Percentiles rank a stretch among this genome's conserved stretches.
phyloP scores from a whole-genome alignment of 2,113 vertebrate genomes.

The Anoura caudifer region DNA sequence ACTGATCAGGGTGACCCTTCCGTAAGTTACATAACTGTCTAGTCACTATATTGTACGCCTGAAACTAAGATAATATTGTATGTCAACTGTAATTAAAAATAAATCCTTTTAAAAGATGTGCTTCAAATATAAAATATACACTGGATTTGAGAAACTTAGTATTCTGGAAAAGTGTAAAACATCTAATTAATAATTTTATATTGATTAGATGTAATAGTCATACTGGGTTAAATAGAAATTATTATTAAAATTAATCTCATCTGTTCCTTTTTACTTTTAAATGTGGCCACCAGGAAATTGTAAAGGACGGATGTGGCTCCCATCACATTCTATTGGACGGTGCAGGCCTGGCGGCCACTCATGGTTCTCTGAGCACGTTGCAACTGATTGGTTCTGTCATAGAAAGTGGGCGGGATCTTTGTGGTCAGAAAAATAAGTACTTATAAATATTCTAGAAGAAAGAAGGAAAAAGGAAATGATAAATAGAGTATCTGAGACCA shows the following conservation, averaged over 20 bases:
- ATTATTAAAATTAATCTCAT: background rate
- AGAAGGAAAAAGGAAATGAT: background rate
- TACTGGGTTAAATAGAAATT: background rate
- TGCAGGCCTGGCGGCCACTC: background rate
- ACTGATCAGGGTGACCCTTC: background rate
- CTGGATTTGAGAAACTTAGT: background rate
- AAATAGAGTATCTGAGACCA: background rate
- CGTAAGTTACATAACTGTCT: background rate
- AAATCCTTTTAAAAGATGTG: background rate
- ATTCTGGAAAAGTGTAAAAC: background rate
- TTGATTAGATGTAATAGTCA: background rate
- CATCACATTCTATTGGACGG: background rate
- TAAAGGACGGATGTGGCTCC: background rate
- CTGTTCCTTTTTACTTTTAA: background rate
- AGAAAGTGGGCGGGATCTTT: background rate
- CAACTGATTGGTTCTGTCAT: background rate
- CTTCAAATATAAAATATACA: background rate
- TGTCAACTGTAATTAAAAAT: background rate
- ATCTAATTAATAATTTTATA: background rate
- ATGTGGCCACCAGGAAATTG: background rate
- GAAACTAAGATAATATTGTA: background rate
- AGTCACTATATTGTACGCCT: background rate
- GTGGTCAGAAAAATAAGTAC: background rate
- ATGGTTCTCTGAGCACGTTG: background rate
- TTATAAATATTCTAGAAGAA: background rate